Conservation (phyloP, 2,113 vertebrate genomes). For the Muscicapa adusta region DNA sequence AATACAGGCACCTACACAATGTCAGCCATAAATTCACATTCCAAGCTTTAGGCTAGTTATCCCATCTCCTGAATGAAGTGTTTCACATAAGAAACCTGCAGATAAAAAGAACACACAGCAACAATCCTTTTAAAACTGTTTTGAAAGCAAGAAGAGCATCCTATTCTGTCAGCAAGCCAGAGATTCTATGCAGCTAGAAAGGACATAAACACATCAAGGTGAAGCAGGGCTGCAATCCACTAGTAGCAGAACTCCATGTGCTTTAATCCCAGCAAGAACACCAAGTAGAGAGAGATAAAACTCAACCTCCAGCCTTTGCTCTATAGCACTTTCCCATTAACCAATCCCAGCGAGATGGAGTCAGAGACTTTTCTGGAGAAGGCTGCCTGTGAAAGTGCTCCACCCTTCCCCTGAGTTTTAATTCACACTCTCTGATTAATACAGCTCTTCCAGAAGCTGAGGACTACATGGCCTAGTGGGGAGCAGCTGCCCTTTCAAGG, state of each 20-base stretch:
- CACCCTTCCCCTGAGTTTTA: background rate
- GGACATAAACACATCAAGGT: background rate
- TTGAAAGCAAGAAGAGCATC: background rate
- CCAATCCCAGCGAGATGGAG: accelerated
- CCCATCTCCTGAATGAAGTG: background rate
- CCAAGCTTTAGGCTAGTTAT: background rate
- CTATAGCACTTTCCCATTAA: background rate
- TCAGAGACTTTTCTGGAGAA: background rate
- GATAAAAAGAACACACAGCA: background rate
- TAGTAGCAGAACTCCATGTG: background rate
- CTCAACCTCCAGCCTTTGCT: background rate
- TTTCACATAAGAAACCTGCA: background rate
- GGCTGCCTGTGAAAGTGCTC: background rate
- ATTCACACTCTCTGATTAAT: background rate
- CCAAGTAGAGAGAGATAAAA: background rate
- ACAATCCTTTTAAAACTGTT: background rate
- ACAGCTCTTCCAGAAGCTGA: background rate
- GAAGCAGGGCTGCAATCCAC: background rate
- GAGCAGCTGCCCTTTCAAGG: background rate
- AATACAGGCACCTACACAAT: background rate
- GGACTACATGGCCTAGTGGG: background rate
- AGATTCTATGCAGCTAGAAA: background rate
- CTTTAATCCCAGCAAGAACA: background rate
- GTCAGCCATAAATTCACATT: background rate
- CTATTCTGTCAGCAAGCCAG: background rate